Base-by-base conservation (phyloP, 92 coral and sea anemone genomes). In the Epizoanthus illoricatus region DNA sequence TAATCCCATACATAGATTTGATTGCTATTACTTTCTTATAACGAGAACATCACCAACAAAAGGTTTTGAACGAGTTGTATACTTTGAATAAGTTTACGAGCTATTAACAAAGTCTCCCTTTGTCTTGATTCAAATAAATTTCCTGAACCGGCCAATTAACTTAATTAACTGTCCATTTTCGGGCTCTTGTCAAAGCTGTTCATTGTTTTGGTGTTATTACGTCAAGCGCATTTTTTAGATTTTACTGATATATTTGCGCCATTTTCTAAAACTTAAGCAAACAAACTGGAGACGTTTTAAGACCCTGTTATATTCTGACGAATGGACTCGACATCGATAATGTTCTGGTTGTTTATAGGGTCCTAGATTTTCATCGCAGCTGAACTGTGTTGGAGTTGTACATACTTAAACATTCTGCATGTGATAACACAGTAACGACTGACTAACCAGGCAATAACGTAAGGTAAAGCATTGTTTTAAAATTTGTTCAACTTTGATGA, bases 81-180 rank as follows among this genome's bases (percentile, higher is more conserved):
- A 43, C 49, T 68, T 19, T 19, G 52, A 41, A 33, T 68, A 33
- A 0, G 7, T 33, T 67, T 68, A 68, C 11, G 52, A 68, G 45
- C n/a, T 68, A 9, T 68, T 68, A 6, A 19, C 17, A 23, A 19
- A 68, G 5, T 9, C 18, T 36, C 20, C 72, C 33, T 68, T 68
- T 68, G 72, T 68, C 21, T 16, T 68, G 28, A 68, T 39, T 39
- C 72, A 68, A 68, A 68, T 68, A 41, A 36, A 19, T 40, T 16
- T 43, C 45, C 20, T 39, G 52, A 16, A 41, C 49, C n/a, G 18
- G 72, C 42, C 72, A 33, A 68, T 68, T 33, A 39, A 39, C 15
- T 68, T 33, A 68, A 39, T 39, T 68, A 4, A 43, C 49, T 68
- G 72, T 16, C 72, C 56, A 68, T 68, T 68, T 68, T 9, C 41